Conservation (phyloP, 2,888 invertebrate genomes). For the Tetranychus piercei region DNA sequence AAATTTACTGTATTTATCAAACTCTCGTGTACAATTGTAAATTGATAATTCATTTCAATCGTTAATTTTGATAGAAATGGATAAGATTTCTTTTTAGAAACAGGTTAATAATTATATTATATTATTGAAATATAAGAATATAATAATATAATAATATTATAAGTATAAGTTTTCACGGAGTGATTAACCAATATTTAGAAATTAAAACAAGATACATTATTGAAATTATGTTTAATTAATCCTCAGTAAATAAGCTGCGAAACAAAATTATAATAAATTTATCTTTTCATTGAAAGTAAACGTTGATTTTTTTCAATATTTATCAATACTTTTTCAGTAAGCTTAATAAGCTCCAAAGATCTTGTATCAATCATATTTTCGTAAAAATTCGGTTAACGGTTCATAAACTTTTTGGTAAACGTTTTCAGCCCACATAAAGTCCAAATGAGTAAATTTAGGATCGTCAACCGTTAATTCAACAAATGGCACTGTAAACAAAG, state of each 20-base stretch:
- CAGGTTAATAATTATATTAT: too few species aligned
- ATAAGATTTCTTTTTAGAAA: too few species aligned
- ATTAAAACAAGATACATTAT: not conserved
- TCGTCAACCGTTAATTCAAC: not conserved
- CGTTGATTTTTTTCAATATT: too few species aligned
- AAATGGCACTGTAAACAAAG: not conserved
- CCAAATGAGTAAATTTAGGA: not conserved
- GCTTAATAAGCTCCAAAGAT: not conserved
- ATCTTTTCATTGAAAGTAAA: not conserved
- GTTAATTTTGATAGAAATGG: too few species aligned
- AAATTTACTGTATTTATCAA: too few species aligned
- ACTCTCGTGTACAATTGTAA: too few species aligned
- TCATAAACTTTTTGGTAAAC: not conserved
- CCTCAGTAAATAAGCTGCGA: not conserved
- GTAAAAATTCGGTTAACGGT: not conserved
- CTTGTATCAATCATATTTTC: not conserved
- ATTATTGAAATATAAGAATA: too few species aligned
- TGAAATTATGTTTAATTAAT: not conserved
- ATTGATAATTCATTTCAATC: too few species aligned
- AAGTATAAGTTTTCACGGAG: too few species aligned
- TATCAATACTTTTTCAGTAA: too few species aligned
- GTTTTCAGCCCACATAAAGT: not conserved
- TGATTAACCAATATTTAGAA: too few species aligned
- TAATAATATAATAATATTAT: too few species aligned
- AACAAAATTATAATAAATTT: not conserved